Percentiles rank a stretch among this genome's conserved stretches.
Conservation (phyloP, 2,113 vertebrate species). For the Arothron firmamentum region DNA sequence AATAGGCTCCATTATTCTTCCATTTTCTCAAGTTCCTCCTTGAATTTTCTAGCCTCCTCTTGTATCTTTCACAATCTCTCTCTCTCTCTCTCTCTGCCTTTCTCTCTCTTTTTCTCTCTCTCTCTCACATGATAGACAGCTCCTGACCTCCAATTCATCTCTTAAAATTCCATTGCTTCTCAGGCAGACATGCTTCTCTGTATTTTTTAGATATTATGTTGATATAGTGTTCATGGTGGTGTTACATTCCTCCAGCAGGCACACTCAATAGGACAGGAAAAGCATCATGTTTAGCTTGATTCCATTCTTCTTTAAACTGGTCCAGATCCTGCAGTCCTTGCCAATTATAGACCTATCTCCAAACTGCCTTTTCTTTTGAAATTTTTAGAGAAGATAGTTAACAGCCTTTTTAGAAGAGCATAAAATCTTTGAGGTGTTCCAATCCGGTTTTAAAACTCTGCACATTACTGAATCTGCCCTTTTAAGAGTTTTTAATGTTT, state of each 20-base stretch:
- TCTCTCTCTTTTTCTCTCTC: slow-evolving; percentile 12
- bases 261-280: not conserved
- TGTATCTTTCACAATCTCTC: too few relatives aligned
- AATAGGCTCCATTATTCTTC: slow-evolving; percentile 3
- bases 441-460: too few relatives aligned
- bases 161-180: slow-evolving; percentile 20
- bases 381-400: too few relatives aligned
- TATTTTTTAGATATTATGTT: slow-evolving; percentile 11
- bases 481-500: too few relatives aligned
- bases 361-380: too few relatives aligned
- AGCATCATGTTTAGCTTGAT: not conserved
- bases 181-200: slow-evolving; percentile 10
- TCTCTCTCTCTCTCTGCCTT: slow-evolving; percentile 7
- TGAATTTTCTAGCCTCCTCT: slow-evolving; percentile 12
- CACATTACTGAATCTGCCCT: too few relatives aligned
- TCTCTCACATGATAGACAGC: slow-evolving; percentile 29
- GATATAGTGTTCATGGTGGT: not conserved
- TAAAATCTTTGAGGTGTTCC: too few relatives aligned
- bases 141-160: slow-evolving; percentile 29
- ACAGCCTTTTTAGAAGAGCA: too few relatives aligned
- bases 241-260: not conserved
- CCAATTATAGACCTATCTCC: too few relatives aligned
- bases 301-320: too few relatives aligned
- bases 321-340: too few relatives aligned
- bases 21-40: too few relatives aligned